These are phyloP conservation scores for Gymnogyps californianus DNA, from an alignment of 2,113 vertebrate species.

Conservation along the genomic window DNA sequence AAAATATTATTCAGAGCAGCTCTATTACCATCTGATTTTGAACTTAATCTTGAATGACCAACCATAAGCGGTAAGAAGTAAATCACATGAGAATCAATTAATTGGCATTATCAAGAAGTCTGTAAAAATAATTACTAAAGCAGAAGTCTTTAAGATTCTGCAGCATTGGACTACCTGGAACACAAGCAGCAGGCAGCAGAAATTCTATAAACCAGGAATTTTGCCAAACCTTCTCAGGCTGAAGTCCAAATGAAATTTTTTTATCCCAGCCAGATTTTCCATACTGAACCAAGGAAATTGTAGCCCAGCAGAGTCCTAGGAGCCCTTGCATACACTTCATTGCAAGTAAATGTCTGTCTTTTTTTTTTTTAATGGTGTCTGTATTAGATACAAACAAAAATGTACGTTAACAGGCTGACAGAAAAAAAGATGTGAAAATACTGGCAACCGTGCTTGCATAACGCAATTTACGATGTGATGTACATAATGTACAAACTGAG, in stretches of 20 bases:
- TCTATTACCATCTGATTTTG: slow-evolving; percentile 10
- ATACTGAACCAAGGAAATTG: background rate
- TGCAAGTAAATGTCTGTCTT: background rate
- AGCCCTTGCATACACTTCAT: background rate
- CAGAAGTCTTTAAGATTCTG: background rate
- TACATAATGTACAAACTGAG: background rate
- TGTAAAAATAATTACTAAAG: slow-evolving; percentile 39
- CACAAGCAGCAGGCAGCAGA: slow-evolving; percentile 12
- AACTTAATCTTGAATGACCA: slow-evolving; percentile 2
- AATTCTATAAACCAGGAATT: slow-evolving; percentile 44
- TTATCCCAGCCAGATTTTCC: slow-evolving; percentile 22
- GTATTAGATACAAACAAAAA: background rate
- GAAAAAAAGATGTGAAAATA: slow-evolving; percentile 18
- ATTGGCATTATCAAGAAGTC: slow-evolving; percentile 24
- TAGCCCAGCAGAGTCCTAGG: background rate
- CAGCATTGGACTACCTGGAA: slow-evolving; percentile 2
- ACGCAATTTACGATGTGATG: slow-evolving; percentile 17
- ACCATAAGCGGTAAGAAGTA: background rate
- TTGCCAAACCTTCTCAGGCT: slow-evolving; percentile 38
- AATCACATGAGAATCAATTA: slow-evolving; percentile 16
- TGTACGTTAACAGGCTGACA: background rate
- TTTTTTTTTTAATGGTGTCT: background rate
- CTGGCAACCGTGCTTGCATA: background rate
- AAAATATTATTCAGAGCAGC: background rate
- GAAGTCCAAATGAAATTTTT: slow-evolving; percentile 13